phyloP scores from a whole-genome alignment of 37 sponge, comb jelly and placozoan genomes.

The Halisarca cf. caerulea region DNA sequence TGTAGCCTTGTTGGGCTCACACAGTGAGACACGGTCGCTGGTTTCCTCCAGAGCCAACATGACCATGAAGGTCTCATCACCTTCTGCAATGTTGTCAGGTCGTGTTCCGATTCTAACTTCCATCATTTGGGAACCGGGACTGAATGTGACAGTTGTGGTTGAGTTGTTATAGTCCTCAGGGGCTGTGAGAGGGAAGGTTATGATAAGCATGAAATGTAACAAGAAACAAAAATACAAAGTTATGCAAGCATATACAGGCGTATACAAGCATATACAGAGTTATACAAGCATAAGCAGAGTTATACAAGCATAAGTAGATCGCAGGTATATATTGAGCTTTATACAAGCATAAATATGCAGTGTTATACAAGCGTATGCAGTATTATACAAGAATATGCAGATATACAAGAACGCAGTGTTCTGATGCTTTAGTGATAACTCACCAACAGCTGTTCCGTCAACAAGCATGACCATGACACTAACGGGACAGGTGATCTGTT shows the following conservation, averaged over 20 bases:
- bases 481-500: background rate
- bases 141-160: background rate
- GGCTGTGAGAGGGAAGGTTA: background rate
- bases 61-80: background rate
- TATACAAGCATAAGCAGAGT: no score
- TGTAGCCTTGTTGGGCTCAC: background rate
- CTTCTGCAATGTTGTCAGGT: background rate
- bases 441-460: conserved; percentile 12
- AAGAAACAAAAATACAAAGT: no score
- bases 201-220: no score
- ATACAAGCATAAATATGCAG: no score
- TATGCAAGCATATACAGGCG: no score
- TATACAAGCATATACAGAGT: no score
- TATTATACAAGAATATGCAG: no score
- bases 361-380: no score
- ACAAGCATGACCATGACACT: background rate
- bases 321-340: no score
- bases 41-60: background rate
- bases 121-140: background rate
- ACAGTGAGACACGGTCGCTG: background rate
- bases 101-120: background rate
- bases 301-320: no score
- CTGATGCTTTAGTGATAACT: no score
- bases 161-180: background rate
- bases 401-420: no score